These are phyloP conservation scores for Ctenopoma kingsleyae DNA, from an alignment of 2,797 vertebrate species.

Conservation along the genomic window DNA sequence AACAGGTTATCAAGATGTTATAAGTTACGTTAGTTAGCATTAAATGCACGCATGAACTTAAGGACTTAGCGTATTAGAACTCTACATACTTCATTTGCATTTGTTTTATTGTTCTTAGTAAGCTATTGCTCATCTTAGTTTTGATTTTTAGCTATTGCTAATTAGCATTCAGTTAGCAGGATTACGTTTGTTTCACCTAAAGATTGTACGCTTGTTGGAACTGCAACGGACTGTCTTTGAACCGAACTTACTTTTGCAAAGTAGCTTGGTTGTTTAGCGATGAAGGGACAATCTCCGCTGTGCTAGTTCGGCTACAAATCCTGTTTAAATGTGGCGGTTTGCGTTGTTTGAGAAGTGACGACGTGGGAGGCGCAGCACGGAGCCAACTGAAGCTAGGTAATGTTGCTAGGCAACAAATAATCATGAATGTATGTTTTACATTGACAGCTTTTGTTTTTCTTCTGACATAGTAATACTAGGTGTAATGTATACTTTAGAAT, in stretches of 20 bases:
- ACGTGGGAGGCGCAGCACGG: conserved; percentile 71
- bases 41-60: neutral
- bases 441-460: neutral
- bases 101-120: neutral
- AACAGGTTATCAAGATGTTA: conserved; percentile 69
- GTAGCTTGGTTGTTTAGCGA: neutral
- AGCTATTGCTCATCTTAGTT: neutral
- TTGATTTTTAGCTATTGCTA: conserved; percentile 39
- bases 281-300: neutral
- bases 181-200: conserved; percentile 11
- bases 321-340: conserved; percentile 79
- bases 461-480: too few relatives aligned
- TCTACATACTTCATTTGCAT: neutral
- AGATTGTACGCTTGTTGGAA: neutral
- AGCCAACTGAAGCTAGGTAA: conserved; percentile 49
- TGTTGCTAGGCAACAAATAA: conserved; percentile 67
- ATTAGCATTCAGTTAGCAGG: conserved; percentile 57
- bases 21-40: neutral
- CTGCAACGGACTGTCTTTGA: neutral
- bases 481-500: neutral
- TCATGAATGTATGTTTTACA: neutral
- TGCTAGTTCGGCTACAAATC: conserved; percentile 1
- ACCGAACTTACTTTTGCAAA: neutral
- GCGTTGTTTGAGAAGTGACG: conserved; percentile 63
- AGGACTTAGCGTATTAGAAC: accelerated